Percentiles rank a stretch among this genome's conserved stretches.
These are phyloP conservation scores for Heliothis virescens DNA, from an alignment of 1,140 invertebrate species.

Conservation along the genomic window DNA sequence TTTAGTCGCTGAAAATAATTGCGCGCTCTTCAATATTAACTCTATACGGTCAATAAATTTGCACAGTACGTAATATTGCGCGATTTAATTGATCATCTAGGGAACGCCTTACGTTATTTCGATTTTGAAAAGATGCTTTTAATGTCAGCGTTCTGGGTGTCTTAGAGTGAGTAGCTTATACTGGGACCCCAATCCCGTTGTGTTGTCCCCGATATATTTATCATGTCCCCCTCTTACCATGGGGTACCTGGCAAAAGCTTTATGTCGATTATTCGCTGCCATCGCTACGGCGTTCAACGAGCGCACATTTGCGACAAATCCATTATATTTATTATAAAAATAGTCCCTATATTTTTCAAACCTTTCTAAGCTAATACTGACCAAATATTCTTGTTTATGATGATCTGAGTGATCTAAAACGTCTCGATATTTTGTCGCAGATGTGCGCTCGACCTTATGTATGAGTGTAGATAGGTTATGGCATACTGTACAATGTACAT, in stretches of 20 bases:
- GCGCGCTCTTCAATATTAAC: too few relatives aligned
- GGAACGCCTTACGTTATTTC: not conserved
- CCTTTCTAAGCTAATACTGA: not conserved
- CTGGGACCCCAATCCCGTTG: conserved; percentile 1
- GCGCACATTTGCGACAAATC: conserved; percentile 9
- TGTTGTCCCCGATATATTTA: not conserved
- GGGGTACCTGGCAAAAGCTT: conserved; percentile 15
- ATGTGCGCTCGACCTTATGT: conserved; percentile 50
- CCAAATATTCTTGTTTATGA: conserved; percentile 23
- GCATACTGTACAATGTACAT: conserved; percentile 72
- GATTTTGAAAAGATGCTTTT: conserved; percentile 5
- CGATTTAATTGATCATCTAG: too few relatives aligned
- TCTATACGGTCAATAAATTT: too few relatives aligned
- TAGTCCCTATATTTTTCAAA: conserved; percentile 10
- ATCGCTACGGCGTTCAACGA: conserved; percentile 31
- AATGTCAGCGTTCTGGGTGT: not conserved
- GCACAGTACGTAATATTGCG: too few relatives aligned
- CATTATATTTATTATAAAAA: conserved; percentile 18
- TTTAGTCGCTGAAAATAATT: too few relatives aligned
- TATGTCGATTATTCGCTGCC: conserved; percentile 38
- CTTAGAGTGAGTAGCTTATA: conserved; percentile 33
- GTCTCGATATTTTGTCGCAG: conserved; percentile 18
- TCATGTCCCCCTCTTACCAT: not conserved
- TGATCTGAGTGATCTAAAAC: conserved; percentile 38
- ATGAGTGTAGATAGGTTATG: conserved; percentile 76